Base-by-base conservation (phyloP, 2,113 vertebrate species). In the Origma solitaria region DNA sequence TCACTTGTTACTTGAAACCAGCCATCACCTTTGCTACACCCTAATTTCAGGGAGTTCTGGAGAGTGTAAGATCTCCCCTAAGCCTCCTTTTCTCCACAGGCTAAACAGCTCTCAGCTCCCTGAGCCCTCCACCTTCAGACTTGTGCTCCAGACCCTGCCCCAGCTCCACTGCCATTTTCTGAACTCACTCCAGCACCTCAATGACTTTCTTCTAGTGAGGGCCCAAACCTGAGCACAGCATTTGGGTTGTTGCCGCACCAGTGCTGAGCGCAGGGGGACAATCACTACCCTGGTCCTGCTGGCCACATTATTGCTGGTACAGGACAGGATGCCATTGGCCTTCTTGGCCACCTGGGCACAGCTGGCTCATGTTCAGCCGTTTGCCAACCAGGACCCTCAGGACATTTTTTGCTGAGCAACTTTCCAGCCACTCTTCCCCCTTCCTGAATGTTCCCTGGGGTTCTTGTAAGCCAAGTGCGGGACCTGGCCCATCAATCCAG, bases 11-110 rank as follows among this genome's bases (percentile, higher is more conserved):
- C 24, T 5, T 50, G 65, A 86, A 33, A 60, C 2, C 0, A 6
- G 7, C 4, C 0, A 15, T 8, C n/a, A 25, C 9, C 7, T 61
- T 3, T 45, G 1, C 33, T 51, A 19, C 11, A 50, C 0, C 15
- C 37, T 61, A 35, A 28, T 50, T 61, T 78, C 42, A 56, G 28
- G 12, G 33, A 37, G 5, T 4, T 64, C 22, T 27, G 64, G 22
- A 37, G 16, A 53, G 37, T 0, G 1, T 13, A 10, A 82, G 28
- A 9, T 86, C 28, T 71, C 23, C 12, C 17, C 35, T 68, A 11
- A 62, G 30, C 8, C 19, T 73, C 16, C 19, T 83, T 13, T 73
- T 53, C 27, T 64, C 12, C n/a, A 6, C 27, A 9, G 22, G 10
- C 31, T 49, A n/a, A 53, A 76, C 25, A 81, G 8, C 0, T 3